Base-by-base conservation (phyloP, 2,888 invertebrate genomes). In the Eupithecia tripunctaria region DNA sequence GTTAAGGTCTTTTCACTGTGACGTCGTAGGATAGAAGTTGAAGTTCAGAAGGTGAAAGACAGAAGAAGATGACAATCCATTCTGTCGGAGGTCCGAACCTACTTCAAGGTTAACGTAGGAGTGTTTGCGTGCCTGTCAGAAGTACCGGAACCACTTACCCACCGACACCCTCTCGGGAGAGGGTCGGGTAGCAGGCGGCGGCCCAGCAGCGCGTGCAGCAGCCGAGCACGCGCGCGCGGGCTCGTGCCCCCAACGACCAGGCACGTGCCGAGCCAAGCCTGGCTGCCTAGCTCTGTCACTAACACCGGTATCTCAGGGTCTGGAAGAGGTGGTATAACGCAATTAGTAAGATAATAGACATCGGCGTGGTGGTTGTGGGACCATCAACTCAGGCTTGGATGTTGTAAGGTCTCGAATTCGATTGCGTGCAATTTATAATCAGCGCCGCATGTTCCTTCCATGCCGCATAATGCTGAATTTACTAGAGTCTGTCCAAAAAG, bases 181-280 rank as follows among this genome's bases (percentile, higher is more conserved):
- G 95, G 81, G 0, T 89, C 90, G 0, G 97, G 97, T 74, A 98
- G 91, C 74, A 97, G 91, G 32, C 94, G 89, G 73, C 95, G 93
- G 0, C 96, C 96, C 68, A 98, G 93, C 66, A 98, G 90, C 74
- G 96, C 95, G 88, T 98, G 98, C 21, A 97, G 95, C 70, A 98
- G 91, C 12, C 96, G 90, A 0, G 97, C 97, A 83, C 96, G 96
- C 0, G 97, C 96, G 76, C 95, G 95, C n/a, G 95, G 95, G 71
- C 95, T 96, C 80, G 96, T 96, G 38, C 98, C 98, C 75, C 97
- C 92, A 15, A 98, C 89, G n/a, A 98, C 95, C 67, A 98, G 92
- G 14, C 96, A 96, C 0, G 97, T 96, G n/a, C 95, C 92, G 41
- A 95, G 94, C 4, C 82, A 72, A 0, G 89, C 85, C 59, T 84